Base-by-base conservation (phyloP, 2,113 vertebrate genomes). In the Leptobrachium leishanense region DNA sequence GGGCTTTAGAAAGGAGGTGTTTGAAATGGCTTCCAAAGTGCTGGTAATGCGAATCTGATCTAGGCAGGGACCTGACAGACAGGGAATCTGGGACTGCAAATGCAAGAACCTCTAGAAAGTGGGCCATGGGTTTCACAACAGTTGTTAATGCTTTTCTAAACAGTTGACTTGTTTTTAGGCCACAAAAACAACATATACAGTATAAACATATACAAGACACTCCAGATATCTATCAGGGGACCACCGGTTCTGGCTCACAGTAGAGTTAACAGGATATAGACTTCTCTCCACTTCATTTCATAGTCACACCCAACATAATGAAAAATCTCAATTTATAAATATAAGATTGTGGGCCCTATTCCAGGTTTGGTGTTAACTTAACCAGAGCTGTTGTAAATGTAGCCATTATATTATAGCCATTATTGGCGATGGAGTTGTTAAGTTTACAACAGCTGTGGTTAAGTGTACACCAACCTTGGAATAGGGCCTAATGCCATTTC, bases 1-100 rank as follows among this genome's bases (percentile, higher is more conserved):
- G 71, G 31, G 71, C 65, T 81, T 81, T 53, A 68, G 65, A 68
- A 72, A 57, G 73, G 65, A 81, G 43, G 31, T 71, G 57, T 62
- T 74, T 65, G 50, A 68, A 74, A 74, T 72, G 64, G 78, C 42
- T 74, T 74, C 78, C 78, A 74, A 68, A 54, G 39, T 64, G 42
- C 70, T 68, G 71, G 20, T 72, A 79, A 72, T 7, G 13, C 44
- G 65, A 68, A 68, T 20, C 53, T 42, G 53, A 68, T 62, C 64
- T 54, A 50, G 55, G 53, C 12, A 6, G 42, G 53, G 43, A 74
- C 46, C 70, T 11, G 5, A 44, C 50, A 40, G 50, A 2, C 63
- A 44, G 70, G 62, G 46, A 73, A 43, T 15, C 63, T 20, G 62
- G 46, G 50, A 67, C 4, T 40, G 59, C 70, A 74, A 59, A n/a